A percentile compares a stretch with the other conserved stretches of the same genome.
These are phyloP conservation scores for Erynnis tages DNA, from an alignment of 2,888 invertebrate genomes.

Conservation along the genomic window DNA sequence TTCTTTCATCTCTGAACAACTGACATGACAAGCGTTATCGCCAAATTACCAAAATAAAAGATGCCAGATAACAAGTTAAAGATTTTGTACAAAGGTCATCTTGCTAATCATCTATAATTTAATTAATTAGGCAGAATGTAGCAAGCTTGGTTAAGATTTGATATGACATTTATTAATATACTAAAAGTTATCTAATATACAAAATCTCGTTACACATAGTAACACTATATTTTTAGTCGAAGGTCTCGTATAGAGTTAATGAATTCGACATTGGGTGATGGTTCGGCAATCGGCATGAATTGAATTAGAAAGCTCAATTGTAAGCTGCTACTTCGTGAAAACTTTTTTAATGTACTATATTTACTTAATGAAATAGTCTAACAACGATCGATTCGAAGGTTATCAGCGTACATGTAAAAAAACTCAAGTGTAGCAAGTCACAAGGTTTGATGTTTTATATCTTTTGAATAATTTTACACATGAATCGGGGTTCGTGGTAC, in stretches of 20 bases:
- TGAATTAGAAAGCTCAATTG: conserved; percentile 5
- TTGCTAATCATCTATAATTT: conserved; percentile 17
- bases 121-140: too few relatives aligned
- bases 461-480: not conserved
- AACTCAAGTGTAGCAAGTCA: not conserved
- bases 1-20: not conserved
- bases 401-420: conserved; percentile 1
- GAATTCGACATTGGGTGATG: conserved; percentile 50
- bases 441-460: conserved; percentile 2
- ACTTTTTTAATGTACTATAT: not conserved
- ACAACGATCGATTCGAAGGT: conserved; percentile 26
- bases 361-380: conserved; percentile 3
- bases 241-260: conserved; percentile 63
- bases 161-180: not conserved
- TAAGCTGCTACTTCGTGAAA: not conserved
- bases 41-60: conserved; percentile 24
- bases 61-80: conserved; percentile 21
- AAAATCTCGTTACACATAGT: conserved; percentile 36
- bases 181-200: conserved; percentile 1
- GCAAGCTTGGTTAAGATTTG: too few relatives aligned
- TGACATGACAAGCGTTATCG: conserved; percentile 5
- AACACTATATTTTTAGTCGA: conserved; percentile 69
- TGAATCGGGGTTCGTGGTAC: conserved; percentile 30
- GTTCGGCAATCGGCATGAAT: not conserved
- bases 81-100: conserved; percentile 40